Conservation (phyloP, 1,140 invertebrate species). For the Vollenhovia emeryi region DNA sequence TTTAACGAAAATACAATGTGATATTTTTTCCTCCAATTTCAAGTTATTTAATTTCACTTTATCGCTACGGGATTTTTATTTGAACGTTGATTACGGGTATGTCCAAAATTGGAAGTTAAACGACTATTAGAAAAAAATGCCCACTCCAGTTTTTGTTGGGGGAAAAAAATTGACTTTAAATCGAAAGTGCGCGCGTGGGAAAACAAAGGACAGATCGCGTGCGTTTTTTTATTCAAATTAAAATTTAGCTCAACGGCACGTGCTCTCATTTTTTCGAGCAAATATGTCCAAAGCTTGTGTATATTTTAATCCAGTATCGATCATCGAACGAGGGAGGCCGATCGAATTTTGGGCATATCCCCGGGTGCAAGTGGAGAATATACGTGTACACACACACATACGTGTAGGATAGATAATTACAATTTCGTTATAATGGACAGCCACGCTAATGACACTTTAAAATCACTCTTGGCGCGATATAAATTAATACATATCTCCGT, state of each 20-base stretch:
- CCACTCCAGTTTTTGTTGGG: background rate
- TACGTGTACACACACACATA: background rate
- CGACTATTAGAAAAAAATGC: background rate
- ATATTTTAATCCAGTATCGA: constrained; percentile 36
- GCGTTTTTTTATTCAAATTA: constrained; percentile 2
- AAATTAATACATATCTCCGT: constrained; percentile 42
- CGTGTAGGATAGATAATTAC: constrained; percentile 15
- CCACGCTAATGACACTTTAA: constrained; percentile 54
- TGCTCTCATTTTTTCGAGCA: constrained; percentile 14
- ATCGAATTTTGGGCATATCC: background rate
- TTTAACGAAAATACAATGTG: background rate
- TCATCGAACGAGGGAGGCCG: background rate
- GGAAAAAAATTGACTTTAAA: constrained; percentile 22
- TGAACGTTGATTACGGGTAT: background rate
- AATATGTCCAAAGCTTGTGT: constrained; percentile 27
- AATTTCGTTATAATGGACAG: constrained; percentile 49
- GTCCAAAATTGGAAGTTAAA: constrained; percentile 11
- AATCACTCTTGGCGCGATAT: constrained; percentile 38
- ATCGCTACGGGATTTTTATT: background rate
- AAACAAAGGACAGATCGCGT: background rate
- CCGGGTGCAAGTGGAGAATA: background rate
- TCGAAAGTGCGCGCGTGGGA: background rate
- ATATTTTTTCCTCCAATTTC: background rate
- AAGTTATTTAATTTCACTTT: constrained; percentile 2
- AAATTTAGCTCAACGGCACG: background rate